Evolutionary conservation across 2,888 invertebrate species (phyloP).

Genomic region (Agriopis aurantiaria): DNA sequence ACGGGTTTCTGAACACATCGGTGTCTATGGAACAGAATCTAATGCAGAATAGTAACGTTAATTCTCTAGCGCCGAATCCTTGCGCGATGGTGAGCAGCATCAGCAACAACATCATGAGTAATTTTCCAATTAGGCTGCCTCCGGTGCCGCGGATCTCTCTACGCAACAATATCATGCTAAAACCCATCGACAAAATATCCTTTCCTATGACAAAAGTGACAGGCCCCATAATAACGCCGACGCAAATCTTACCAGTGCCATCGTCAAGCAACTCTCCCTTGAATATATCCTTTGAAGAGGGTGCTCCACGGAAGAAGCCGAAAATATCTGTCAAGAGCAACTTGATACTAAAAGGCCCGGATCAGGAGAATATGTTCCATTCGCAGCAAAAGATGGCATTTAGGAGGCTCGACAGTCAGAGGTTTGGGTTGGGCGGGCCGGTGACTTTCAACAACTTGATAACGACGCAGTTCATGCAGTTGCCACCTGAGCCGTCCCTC

Average conservation of each 20-base stretch:
- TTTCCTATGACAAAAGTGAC: constrained; percentile 72
- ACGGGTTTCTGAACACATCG: constrained; percentile 69
- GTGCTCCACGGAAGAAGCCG: constrained; percentile 77
- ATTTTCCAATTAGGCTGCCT: constrained; percentile 77
- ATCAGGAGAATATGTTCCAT: constrained; percentile 82
- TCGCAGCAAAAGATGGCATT: constrained; percentile 84
- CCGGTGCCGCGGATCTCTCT: constrained; percentile 67
- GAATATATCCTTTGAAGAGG: constrained; percentile 69
- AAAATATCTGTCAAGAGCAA: constrained; percentile 85
- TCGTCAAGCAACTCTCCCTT: constrained; percentile 77
- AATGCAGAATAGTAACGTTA: constrained; percentile 66
- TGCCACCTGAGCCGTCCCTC: constrained; percentile 72
- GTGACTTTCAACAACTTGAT: constrained; percentile 81
- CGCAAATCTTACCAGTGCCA: constrained; percentile 78
- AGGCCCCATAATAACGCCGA: constrained; percentile 77
- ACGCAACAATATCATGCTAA: constrained; percentile 74
- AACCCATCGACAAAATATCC: constrained; percentile 74
- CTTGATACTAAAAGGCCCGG: constrained; percentile 81
- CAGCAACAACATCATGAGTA: constrained; percentile 75
- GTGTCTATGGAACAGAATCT: constrained; percentile 71
- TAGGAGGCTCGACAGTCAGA: constrained; percentile 74
- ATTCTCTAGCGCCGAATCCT: constrained; percentile 66
- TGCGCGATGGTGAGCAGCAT: constrained; percentile 65
- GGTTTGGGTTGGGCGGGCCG: constrained; percentile 74
- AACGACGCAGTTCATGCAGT: constrained; percentile 80